Percentiles rank a stretch among this genome's conserved stretches.
Conservation (phyloP, 2,113 vertebrate species). For the Tricholaema leucomelas region DNA sequence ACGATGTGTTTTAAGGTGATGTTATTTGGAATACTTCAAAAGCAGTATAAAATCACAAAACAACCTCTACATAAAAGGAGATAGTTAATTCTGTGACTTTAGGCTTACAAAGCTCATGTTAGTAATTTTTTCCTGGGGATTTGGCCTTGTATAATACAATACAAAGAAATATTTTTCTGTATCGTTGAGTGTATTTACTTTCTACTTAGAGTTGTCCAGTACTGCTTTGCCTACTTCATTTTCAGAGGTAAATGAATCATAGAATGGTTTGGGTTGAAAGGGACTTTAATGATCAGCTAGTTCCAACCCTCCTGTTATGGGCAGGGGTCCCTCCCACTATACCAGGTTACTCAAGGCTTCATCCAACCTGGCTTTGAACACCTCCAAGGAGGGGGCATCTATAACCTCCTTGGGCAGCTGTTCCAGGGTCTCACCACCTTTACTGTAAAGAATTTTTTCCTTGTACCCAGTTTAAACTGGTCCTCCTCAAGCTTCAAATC, state of each 20-base stretch:
- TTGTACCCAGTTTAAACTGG: no score
- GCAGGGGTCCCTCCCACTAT: no score
- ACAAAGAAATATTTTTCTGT: not conserved
- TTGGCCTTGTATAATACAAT: not conserved
- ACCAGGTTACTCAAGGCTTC: no score
- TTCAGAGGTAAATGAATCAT: not conserved
- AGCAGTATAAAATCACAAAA: not conserved
- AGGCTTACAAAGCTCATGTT: not conserved
- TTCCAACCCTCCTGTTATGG: no score
- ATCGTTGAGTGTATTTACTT: accelerated
- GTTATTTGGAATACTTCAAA: not conserved
- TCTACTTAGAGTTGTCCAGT: not conserved
- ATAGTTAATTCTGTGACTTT: not conserved
- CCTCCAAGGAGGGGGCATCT: no score
- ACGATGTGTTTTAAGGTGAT: not conserved
- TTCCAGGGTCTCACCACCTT: no score
- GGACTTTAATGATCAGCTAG: no score
- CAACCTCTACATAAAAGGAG: accelerated
- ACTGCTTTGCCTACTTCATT: not conserved
- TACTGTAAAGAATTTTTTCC: no score
- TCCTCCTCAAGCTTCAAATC: no score
- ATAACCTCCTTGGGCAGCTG: no score
- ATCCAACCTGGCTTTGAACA: no score
- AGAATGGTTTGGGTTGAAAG: no score
- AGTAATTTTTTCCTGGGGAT: not conserved